Percentiles rank a stretch among this genome's conserved stretches.
phyloP scores from a whole-genome alignment of 2,888 invertebrate genomes.

The Rhynchonema sp. region DNA sequence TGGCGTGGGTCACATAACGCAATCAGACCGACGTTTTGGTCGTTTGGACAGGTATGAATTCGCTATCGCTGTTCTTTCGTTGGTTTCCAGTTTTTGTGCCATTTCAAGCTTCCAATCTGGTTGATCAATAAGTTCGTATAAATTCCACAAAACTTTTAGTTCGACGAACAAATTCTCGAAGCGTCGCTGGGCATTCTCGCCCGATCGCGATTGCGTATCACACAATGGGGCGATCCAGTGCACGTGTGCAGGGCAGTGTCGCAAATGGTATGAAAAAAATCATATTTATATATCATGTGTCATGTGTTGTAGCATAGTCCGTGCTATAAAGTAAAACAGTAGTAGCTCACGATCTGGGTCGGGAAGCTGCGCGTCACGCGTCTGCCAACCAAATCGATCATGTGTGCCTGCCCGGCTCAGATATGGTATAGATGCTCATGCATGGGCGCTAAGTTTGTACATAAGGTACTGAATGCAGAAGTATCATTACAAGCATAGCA shows the following conservation, averaged over 20 bases:
- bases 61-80: neutral
- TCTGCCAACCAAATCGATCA: too few species aligned
- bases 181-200: constrained; percentile 13
- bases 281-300: too few species aligned
- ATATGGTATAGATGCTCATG: too few species aligned
- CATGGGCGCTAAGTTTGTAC: too few species aligned
- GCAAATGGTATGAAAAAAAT: constrained; percentile 8
- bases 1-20: constrained; percentile 71
- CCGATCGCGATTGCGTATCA: constrained; percentile 11
- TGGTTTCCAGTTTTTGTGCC: neutral
- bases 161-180: constrained; percentile 15
- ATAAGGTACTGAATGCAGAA: too few species aligned
- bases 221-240: constrained; percentile 28
- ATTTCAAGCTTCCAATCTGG: neutral
- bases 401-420: too few species aligned
- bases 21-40: constrained; percentile 67
- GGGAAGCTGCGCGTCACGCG: too few species aligned
- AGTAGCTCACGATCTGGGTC: too few species aligned
- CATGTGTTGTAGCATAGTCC: too few species aligned
- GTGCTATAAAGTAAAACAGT: too few species aligned
- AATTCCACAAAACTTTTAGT: constrained; percentile 9
- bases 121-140: too few species aligned
- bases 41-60: constrained; percentile 49
- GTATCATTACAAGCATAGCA: too few species aligned
- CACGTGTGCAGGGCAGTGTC: constrained; percentile 8